Percentiles rank a stretch among this genome's conserved stretches.
phyloP scores from a whole-genome alignment of 1,140 invertebrate genomes.

The Oreohelix idahoensis region DNA sequence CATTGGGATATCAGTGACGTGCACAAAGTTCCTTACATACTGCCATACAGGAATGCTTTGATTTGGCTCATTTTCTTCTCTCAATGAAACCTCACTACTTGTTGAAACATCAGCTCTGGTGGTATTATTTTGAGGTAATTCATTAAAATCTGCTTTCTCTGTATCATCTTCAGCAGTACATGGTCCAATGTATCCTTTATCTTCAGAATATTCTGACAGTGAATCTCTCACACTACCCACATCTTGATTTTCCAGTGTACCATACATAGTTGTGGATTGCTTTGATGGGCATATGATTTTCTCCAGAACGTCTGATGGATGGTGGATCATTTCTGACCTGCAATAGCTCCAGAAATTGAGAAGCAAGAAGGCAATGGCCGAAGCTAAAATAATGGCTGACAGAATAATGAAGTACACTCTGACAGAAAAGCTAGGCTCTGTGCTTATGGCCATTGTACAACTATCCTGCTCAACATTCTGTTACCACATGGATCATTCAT shows the following conservation, averaged over 20 bases:
- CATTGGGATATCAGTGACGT: background rate
- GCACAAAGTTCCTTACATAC: background rate
- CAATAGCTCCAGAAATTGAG: conserved; percentile 44
- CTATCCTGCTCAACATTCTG: too few relatives aligned
- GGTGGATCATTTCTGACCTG: conserved; percentile 54
- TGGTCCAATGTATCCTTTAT: background rate
- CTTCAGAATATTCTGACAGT: background rate
- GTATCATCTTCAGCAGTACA: background rate
- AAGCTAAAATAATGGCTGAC: conserved; percentile 36
- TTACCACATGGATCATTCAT: too few relatives aligned
- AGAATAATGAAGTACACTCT: conserved; percentile 48
- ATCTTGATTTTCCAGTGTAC: background rate
- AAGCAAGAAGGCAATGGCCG: conserved; percentile 40
- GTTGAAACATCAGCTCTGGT: background rate
- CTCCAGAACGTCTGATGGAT: background rate
- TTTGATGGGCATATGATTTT: background rate
- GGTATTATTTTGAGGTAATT: background rate
- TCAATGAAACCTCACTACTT: background rate
- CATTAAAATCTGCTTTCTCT: background rate
- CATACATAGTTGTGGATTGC: background rate
- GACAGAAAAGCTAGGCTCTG: conserved; percentile 44
- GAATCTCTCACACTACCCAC: background rate
- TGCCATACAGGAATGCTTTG: background rate
- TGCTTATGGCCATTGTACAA: conserved; percentile 45
- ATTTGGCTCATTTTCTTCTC: background rate